Percentiles rank a stretch among this genome's conserved stretches.
Evolutionary conservation across 2,113 vertebrate species (phyloP).

Genomic region (Cyphomyrus plagiostoma): DNA sequence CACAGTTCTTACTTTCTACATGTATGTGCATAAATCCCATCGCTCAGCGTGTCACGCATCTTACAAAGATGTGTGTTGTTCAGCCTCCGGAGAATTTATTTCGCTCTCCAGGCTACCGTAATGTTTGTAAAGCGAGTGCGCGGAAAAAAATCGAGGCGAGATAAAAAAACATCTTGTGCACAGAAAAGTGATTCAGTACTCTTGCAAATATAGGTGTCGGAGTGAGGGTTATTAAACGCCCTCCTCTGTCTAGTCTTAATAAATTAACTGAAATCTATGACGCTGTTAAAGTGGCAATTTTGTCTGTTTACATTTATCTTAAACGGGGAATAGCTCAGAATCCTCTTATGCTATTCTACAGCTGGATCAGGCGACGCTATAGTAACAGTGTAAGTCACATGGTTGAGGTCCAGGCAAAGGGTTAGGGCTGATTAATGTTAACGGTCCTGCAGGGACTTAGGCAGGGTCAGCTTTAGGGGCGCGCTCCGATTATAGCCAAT

Average conservation of each 20-base stretch:
- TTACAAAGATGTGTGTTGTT: neutral
- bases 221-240: neutral
- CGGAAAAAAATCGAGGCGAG: too few relatives aligned
- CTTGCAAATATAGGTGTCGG: neutral
- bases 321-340: neutral
- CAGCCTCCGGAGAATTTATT: conserved; percentile 11
- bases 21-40: neutral
- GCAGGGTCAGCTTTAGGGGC: neutral
- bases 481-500: neutral
- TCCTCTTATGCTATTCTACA: neutral
- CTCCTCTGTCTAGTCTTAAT: neutral
- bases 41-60: neutral
- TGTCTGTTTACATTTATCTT: neutral
- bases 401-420: neutral
- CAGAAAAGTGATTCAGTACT: neutral
- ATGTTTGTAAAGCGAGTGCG: conserved; percentile 6
- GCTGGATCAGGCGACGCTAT: neutral
- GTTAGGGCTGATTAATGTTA: neutral
- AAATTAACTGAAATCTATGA: neutral
- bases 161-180: neutral
- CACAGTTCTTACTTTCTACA: conserved; percentile 21
- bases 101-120: conserved; percentile 4
- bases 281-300: neutral
- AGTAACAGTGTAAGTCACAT: neutral
- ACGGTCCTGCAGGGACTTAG: neutral